These are phyloP conservation scores for Xestia ashworthii DNA, from an alignment of 2,888 invertebrate genomes.

Conservation along the genomic window DNA sequence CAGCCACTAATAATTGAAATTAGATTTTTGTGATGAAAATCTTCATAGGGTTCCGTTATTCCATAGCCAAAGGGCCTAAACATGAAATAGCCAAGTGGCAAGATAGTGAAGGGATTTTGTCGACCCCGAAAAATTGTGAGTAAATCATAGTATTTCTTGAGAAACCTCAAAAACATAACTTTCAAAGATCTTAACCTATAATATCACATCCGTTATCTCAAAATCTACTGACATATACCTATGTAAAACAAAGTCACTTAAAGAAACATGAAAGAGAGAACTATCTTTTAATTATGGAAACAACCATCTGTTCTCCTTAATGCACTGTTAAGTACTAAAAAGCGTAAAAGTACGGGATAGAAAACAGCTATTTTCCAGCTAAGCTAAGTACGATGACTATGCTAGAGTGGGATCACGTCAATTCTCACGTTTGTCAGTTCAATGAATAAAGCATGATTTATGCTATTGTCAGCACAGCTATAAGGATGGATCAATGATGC, in stretches of 20 bases:
- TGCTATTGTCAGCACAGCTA: background rate
- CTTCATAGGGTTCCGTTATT: background rate
- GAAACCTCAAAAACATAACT: background rate
- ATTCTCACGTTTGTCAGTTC: constrained; percentile 9
- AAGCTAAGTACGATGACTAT: background rate
- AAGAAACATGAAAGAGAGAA: background rate
- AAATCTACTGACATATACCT: background rate
- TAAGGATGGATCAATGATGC: background rate
- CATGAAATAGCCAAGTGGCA: too few species aligned
- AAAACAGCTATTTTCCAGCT: background rate
- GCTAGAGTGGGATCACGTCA: background rate
- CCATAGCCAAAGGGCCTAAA: background rate
- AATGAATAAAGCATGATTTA: constrained; percentile 15
- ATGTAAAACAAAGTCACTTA: too few species aligned
- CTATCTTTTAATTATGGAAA: background rate
- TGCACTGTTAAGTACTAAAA: background rate
- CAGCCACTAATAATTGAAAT: background rate
- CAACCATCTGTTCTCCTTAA: background rate
- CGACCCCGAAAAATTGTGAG: background rate
- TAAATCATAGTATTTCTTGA: too few species aligned
- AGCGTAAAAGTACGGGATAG: background rate
- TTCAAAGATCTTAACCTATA: background rate
- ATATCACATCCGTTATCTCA: background rate
- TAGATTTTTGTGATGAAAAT: background rate
- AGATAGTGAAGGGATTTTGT: background rate